These are phyloP conservation scores for Brachionus calyciflorus DNA, from an alignment of 1,140 invertebrate species.

Conservation along the genomic window DNA sequence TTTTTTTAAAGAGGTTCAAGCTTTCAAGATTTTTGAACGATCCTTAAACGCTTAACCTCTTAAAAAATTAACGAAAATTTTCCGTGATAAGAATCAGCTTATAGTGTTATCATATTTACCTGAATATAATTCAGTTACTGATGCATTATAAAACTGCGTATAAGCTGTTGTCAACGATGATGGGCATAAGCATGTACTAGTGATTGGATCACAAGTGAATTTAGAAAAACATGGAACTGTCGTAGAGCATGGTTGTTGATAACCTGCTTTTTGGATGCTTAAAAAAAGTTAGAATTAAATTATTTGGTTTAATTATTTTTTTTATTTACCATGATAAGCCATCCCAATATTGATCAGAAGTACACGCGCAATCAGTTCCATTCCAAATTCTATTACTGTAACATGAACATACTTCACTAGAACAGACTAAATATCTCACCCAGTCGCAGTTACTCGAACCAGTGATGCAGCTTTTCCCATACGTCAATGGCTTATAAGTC, in stretches of 20 bases:
- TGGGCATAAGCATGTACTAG: conserved; percentile 39
- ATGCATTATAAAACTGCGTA: conserved; percentile 8
- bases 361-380: conserved; percentile 31
- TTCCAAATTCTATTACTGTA: conserved; percentile 32
- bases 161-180: neutral
- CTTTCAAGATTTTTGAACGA: too few relatives aligned
- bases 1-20: too few relatives aligned
- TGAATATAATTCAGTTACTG: conserved; percentile 17
- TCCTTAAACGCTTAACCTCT: too few relatives aligned
- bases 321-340: conserved; percentile 11
- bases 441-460: conserved; percentile 13
- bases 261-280: conserved; percentile 7
- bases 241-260: conserved; percentile 12
- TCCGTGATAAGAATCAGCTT: too few relatives aligned
- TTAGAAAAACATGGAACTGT: conserved; percentile 3
- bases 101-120: neutral
- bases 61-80: too few relatives aligned
- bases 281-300: neutral
- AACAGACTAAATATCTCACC: conserved; percentile 20
- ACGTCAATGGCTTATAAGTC: conserved; percentile 29
- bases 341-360: conserved; percentile 21
- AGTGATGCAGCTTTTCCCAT: conserved; percentile 35
- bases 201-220: conserved; percentile 31
- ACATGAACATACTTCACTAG: neutral
- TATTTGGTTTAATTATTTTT: neutral